Percentiles rank a stretch among this genome's conserved stretches.
These are phyloP conservation scores for Venustaconcha ellipsiformis DNA, from an alignment of 1,140 invertebrate genomes.

Conservation along the genomic window DNA sequence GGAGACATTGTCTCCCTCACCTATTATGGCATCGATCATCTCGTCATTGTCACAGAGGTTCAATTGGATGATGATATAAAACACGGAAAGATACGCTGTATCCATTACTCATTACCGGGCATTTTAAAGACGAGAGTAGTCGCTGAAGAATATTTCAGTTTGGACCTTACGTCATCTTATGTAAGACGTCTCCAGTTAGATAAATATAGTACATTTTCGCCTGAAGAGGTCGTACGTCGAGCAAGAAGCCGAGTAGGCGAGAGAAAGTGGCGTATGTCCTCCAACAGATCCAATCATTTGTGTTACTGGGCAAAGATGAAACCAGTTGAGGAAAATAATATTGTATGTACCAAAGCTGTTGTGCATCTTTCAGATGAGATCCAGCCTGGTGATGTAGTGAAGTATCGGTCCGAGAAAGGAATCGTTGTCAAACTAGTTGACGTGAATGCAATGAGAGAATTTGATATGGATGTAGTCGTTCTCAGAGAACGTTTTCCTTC, in stretches of 20 bases:
- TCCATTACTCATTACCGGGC: no score
- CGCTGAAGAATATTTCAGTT: no score
- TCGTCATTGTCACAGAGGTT: no score
- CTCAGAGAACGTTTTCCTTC: no score
- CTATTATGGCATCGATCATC: no score
- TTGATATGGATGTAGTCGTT: no score
- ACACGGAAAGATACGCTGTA: no score
- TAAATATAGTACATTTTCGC: background rate
- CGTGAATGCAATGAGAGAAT: background rate
- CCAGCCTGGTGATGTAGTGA: slow-evolving; percentile 4
- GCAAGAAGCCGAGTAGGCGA: slow-evolving; percentile 14
- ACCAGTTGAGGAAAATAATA: background rate
- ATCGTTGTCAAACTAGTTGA: background rate
- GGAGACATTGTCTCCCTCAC: no score
- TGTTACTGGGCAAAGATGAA: slow-evolving; percentile 20
- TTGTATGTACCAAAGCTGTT: background rate
- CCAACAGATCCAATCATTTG: slow-evolving; percentile 15
- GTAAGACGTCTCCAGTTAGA: no score
- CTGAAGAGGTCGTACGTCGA: background rate
- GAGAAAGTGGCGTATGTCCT: slow-evolving; percentile 1
- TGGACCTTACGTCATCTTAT: no score
- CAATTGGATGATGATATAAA: no score
- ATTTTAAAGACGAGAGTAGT: no score
- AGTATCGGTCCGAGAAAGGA: background rate
- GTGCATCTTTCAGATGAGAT: slow-evolving; percentile 5